Conservation (phyloP, 2,888 invertebrate species). For the Lycaena phlaeas region DNA sequence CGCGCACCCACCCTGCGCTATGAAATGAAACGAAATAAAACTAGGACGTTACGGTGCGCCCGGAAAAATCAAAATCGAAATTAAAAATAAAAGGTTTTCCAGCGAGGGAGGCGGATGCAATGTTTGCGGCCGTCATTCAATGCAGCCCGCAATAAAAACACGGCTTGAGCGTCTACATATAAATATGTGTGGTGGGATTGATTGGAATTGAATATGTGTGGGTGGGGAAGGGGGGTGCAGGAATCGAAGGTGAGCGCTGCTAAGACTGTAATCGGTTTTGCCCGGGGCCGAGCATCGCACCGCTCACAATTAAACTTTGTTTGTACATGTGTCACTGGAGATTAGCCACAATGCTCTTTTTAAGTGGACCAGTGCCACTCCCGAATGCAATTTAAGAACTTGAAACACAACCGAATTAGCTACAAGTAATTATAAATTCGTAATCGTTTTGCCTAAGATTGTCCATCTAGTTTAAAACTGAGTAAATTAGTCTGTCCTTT, state of each 20-base stretch:
- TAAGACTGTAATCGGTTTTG: conserved; percentile 73
- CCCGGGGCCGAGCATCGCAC: conserved; percentile 39
- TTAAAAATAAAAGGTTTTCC: conserved; percentile 67
- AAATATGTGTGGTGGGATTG: conserved; percentile 68
- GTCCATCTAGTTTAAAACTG: too few relatives aligned
- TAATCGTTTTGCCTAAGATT: too few relatives aligned
- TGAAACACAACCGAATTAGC: conserved; percentile 43
- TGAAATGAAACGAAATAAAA: conserved; percentile 74
- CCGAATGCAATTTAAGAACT: conserved; percentile 65
- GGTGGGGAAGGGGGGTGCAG: conserved; percentile 32
- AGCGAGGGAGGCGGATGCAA: conserved; percentile 61
- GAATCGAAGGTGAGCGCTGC: conserved; percentile 68
- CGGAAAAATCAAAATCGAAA: conserved; percentile 72
- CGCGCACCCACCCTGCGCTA: conserved; percentile 70
- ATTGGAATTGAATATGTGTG: conserved; percentile 71
- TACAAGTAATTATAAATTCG: neutral
- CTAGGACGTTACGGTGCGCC: conserved; percentile 56
- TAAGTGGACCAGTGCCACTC: conserved; percentile 61
- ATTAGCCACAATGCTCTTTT: conserved; percentile 70
- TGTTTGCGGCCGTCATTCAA: conserved; percentile 70
- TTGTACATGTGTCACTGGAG: conserved; percentile 71
- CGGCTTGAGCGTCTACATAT: conserved; percentile 55
- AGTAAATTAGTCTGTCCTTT: too few relatives aligned
- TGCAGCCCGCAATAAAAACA: conserved; percentile 70
- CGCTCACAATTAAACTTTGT: conserved; percentile 72